Evolutionary conservation across 2,113 vertebrate species (phyloP).

Genomic region (Ceuthmochares aereus): DNA sequence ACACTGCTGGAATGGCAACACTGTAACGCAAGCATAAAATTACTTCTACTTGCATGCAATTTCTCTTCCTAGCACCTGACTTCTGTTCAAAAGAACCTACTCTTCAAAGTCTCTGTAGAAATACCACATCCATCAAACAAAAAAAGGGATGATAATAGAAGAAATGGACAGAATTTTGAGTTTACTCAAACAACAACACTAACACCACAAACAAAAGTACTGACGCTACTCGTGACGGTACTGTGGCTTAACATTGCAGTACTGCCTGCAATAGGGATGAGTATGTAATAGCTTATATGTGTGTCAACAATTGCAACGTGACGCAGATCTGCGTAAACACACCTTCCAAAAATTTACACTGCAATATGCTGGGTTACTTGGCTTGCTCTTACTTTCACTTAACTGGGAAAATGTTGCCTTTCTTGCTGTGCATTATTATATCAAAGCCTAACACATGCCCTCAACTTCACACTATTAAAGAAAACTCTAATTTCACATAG

Average conservation of each 20-base stretch:
- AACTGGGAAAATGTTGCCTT: not conserved
- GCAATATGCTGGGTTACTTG: not conserved
- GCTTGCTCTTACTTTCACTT: not conserved
- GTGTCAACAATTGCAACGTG: not conserved
- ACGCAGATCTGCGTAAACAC: not conserved
- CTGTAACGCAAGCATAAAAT: not conserved
- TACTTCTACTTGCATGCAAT: not conserved
- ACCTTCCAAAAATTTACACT: not conserved
- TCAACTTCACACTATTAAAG: not conserved
- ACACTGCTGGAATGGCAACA: not conserved
- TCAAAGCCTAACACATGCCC: not conserved
- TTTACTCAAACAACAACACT: not conserved
- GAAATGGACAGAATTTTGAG: not conserved
- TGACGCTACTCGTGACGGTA: not conserved
- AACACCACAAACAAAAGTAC: not conserved
- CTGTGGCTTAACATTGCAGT: not conserved
- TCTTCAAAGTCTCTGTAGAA: not conserved
- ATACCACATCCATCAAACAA: not conserved
- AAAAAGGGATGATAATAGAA: not conserved
- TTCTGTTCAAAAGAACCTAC: not conserved
- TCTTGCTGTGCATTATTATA: not conserved
- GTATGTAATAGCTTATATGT: not conserved
- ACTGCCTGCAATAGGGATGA: not conserved
- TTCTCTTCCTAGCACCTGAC: not conserved
- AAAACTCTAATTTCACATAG: not conserved